phyloP scores from a whole-genome alignment of 2,888 invertebrate species.

The Callyntrura sp. region DNA sequence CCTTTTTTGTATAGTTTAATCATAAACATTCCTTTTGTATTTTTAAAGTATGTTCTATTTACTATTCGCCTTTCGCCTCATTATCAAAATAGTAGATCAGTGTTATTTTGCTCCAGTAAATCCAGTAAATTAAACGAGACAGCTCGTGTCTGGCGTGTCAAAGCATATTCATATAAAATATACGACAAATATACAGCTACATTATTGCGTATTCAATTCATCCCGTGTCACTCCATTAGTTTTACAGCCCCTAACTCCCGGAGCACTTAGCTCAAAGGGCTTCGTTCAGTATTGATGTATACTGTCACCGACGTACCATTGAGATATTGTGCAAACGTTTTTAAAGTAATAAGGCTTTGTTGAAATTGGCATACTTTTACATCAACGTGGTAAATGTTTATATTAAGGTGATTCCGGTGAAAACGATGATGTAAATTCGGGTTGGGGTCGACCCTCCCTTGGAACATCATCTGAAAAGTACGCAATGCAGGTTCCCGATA shows the following conservation, averaged over 20 bases:
- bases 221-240: too few relatives aligned
- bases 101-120: background rate
- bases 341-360: background rate
- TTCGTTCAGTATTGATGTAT: too few relatives aligned
- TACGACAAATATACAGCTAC: background rate
- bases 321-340: background rate
- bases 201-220: background rate
- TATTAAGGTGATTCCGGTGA: constrained; percentile 75
- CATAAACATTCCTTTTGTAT: too few relatives aligned
- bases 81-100: background rate
- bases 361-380: constrained; percentile 6
- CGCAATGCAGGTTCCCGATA: constrained; percentile 97
- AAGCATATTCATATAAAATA: background rate
- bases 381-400: constrained; percentile 53
- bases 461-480: constrained; percentile 91
- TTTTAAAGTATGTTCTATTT: too few relatives aligned
- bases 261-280: too few relatives aligned
- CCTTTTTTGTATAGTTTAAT: too few relatives aligned
- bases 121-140: background rate
- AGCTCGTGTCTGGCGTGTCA: too few relatives aligned
- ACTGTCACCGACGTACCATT: background rate
- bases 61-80: too few relatives aligned
- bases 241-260: too few relatives aligned
- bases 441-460: constrained; percentile 86
- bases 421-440: constrained; percentile 79